Percentiles rank a stretch among this genome's conserved stretches.
Evolutionary conservation across 2,113 vertebrate genomes (phyloP).

Genomic region (Ranitomeya variabilis): DNA sequence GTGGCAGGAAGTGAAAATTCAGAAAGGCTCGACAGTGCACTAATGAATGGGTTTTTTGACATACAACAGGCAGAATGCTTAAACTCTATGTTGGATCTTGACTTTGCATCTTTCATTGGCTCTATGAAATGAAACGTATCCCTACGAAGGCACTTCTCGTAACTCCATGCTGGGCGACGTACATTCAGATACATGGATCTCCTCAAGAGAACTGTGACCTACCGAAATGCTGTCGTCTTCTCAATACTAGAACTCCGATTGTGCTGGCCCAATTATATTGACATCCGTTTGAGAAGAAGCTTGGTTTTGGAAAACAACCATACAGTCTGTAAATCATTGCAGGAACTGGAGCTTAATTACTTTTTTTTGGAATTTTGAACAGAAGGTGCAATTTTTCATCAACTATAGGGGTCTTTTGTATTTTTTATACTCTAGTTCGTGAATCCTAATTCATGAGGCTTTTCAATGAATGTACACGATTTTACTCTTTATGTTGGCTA

Average conservation of each 20-base stretch:
- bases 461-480: neutral
- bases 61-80: conserved; percentile 64
- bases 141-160: neutral
- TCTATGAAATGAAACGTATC: conserved; percentile 34
- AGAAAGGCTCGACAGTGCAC: conserved; percentile 40
- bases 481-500: neutral
- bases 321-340: neutral
- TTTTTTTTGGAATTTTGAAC: neutral
- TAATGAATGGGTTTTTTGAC: conserved; percentile 62
- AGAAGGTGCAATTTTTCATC: neutral
- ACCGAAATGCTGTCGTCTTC: neutral
- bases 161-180: too few relatives aligned
- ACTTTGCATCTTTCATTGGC: conserved; percentile 60
- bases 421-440: neutral
- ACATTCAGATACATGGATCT: neutral
- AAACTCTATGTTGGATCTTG: conserved; percentile 67
- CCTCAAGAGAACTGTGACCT: neutral
- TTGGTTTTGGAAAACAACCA: neutral
- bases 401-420: neutral
- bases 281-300: neutral
- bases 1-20: conserved; percentile 57
- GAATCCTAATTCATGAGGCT: neutral
- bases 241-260: conserved; percentile 6
- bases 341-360: neutral
- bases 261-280: conserved; percentile 22